These are phyloP conservation scores for Phalera bucephala DNA, from an alignment of 2,888 invertebrate species.

Conservation along the genomic window DNA sequence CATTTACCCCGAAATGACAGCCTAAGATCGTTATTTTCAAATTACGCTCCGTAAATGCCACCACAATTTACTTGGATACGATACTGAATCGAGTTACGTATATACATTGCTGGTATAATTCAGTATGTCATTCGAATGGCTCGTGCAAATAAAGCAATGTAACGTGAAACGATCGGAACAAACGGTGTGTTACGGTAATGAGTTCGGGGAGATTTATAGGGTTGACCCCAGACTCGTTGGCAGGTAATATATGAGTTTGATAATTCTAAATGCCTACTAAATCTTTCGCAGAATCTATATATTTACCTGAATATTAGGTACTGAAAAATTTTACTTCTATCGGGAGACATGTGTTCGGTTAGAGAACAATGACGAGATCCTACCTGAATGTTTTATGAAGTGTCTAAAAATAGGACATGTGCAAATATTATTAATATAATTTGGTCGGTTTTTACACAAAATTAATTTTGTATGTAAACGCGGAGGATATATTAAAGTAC, in stretches of 20 bases:
- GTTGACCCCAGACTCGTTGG: constrained; percentile 5
- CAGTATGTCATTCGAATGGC: constrained; percentile 9
- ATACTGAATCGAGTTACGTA: not conserved
- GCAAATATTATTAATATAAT: too few relatives aligned
- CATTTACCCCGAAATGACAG: not conserved
- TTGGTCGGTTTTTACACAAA: too few relatives aligned
- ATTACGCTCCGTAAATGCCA: constrained; percentile 5
- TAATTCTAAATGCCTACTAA: constrained; percentile 23
- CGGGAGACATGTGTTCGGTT: too few relatives aligned
- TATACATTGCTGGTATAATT: constrained; percentile 11
- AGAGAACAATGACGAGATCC: too few relatives aligned
- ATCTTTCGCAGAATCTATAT: constrained; percentile 13
- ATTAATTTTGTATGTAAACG: too few relatives aligned
- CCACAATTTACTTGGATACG: not conserved
- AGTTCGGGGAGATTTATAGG: constrained; percentile 32
- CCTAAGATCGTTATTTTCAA: constrained; percentile 15
- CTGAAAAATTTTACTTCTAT: too few relatives aligned
- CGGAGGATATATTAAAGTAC: too few relatives aligned
- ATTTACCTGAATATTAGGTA: constrained; percentile 9
- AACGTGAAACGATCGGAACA: constrained; percentile 23
- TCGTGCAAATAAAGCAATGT: constrained; percentile 22
- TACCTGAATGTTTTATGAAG: too few relatives aligned
- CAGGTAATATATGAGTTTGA: constrained; percentile 26
- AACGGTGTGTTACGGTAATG: constrained; percentile 19
- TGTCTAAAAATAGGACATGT: too few relatives aligned